These are phyloP conservation scores for Pyrochroa serraticornis DNA, from an alignment of 2,888 invertebrate genomes.

Conservation along the genomic window DNA sequence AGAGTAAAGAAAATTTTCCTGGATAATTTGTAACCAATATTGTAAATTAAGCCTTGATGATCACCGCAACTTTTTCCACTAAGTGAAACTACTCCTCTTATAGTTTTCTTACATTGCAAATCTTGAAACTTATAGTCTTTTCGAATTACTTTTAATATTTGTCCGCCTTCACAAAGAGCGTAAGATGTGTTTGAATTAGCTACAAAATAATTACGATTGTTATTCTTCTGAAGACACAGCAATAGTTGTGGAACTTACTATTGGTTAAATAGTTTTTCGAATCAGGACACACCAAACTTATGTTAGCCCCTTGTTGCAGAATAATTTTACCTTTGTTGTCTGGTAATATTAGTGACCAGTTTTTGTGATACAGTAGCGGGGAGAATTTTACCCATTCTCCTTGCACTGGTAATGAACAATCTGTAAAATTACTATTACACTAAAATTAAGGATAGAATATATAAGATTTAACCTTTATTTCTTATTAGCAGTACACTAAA, in stretches of 20 bases:
- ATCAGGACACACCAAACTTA: conserved; percentile 44
- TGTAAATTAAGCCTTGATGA: conserved; percentile 38
- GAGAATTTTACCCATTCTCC: conserved; percentile 32
- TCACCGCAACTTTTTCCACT: conserved; percentile 44
- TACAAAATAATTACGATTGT: conserved; percentile 30
- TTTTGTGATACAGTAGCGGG: conserved; percentile 39
- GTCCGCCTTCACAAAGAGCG: conserved; percentile 39
- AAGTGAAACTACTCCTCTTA: conserved; percentile 41
- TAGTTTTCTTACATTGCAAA: conserved; percentile 42
- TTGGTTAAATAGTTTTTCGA: conserved; percentile 39
- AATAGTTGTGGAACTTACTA: conserved; percentile 38
- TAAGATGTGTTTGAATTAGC: conserved; percentile 41
- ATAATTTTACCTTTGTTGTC: conserved; percentile 39
- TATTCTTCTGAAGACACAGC: not conserved
- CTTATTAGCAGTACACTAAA: too few relatives aligned
- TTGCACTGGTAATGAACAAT: conserved; percentile 17
- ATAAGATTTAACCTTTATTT: too few relatives aligned
- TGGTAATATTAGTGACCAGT: conserved; percentile 35
- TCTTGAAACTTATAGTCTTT: conserved; percentile 37
- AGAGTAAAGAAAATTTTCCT: conserved; percentile 41
- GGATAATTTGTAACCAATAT: conserved; percentile 46
- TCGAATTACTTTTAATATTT: conserved; percentile 36
- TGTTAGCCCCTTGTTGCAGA: conserved; percentile 35
- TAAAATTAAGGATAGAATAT: too few relatives aligned
- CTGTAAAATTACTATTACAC: not conserved